Evolutionary conservation across 1,140 invertebrate species (phyloP).

Genomic region (Drosophila micromelanica): DNA sequence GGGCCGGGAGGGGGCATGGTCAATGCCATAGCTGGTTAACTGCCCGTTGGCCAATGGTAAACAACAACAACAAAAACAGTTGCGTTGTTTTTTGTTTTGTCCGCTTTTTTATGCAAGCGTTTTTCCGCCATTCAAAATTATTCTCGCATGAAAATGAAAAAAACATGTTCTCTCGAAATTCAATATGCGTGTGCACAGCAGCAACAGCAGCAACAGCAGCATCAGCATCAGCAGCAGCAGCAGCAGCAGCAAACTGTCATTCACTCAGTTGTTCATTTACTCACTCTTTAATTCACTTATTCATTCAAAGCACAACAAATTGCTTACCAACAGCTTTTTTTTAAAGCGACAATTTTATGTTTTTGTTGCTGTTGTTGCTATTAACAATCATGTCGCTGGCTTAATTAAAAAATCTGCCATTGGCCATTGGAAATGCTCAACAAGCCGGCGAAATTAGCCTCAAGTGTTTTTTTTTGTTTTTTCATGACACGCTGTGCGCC

Average conservation of each 20-base stretch:
- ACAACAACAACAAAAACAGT: slow-evolving; percentile 12
- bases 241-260: slow-evolving; percentile 45
- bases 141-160: slow-evolving; percentile 74
- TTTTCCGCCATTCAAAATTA: slow-evolving; percentile 73
- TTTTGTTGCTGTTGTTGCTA: slow-evolving; percentile 22
- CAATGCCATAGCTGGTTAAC: slow-evolving; percentile 58
- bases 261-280: slow-evolving; percentile 28
- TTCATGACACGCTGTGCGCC: slow-evolving; percentile 63
- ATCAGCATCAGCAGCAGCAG: neutral
- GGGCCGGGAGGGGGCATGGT: slow-evolving; percentile 36
- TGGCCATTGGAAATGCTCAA: slow-evolving; percentile 29
- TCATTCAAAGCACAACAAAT: slow-evolving; percentile 60
- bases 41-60: slow-evolving; percentile 49
- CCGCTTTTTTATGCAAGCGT: slow-evolving; percentile 45
- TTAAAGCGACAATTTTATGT: slow-evolving; percentile 39
- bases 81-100: slow-evolving; percentile 3
- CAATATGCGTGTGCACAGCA: slow-evolving; percentile 71
- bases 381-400: slow-evolving; percentile 59
- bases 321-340: slow-evolving; percentile 44
- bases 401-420: slow-evolving; percentile 64
- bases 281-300: slow-evolving; percentile 41
- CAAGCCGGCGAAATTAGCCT: slow-evolving; percentile 65
- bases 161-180: slow-evolving; percentile 77
- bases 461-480: slow-evolving; percentile 59
- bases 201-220: slow-evolving; percentile 5